Conservation (phyloP, 2,113 vertebrate genomes). For the Ochotona curzoniae region DNA sequence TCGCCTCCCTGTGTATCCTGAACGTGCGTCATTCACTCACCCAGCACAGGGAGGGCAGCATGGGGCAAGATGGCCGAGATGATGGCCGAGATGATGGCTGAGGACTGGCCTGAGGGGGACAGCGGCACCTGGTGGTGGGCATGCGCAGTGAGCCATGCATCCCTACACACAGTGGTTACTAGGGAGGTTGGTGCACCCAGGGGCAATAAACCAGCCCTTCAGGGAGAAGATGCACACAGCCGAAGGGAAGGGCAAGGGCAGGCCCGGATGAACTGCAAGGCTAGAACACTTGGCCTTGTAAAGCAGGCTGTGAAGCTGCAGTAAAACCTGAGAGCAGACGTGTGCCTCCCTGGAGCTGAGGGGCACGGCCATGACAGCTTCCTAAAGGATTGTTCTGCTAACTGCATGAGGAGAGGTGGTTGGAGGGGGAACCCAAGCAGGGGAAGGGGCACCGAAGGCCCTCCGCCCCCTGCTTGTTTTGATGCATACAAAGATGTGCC, state of each 20-base stretch:
- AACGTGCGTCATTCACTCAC: background rate
- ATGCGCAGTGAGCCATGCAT: background rate
- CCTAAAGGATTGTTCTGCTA: background rate
- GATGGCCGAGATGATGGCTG: too few relatives aligned
- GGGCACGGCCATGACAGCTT: background rate
- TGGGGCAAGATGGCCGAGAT: too few relatives aligned
- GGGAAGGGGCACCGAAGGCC: fast-evolving
- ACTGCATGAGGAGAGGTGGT: background rate
- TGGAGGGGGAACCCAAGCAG: too few relatives aligned
- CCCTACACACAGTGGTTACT: fast-evolving
- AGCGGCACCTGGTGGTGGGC: background rate
- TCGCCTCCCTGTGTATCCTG: background rate
- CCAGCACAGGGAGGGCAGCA: too few relatives aligned
- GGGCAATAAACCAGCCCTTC: too few relatives aligned
- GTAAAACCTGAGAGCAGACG: background rate
- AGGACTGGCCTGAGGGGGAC: background rate
- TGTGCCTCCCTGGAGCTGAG: background rate
- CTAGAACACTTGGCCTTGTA: background rate
- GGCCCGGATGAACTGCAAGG: background rate
- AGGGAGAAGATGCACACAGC: too few relatives aligned
- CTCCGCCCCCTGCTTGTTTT: fast-evolving
- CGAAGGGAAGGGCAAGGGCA: background rate
- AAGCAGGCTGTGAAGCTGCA: background rate
- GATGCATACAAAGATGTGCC: background rate
- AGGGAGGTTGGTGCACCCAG: background rate